Evolutionary conservation across 2,888 invertebrate genomes (phyloP).

Genomic region (Ectobius pallidus): DNA sequence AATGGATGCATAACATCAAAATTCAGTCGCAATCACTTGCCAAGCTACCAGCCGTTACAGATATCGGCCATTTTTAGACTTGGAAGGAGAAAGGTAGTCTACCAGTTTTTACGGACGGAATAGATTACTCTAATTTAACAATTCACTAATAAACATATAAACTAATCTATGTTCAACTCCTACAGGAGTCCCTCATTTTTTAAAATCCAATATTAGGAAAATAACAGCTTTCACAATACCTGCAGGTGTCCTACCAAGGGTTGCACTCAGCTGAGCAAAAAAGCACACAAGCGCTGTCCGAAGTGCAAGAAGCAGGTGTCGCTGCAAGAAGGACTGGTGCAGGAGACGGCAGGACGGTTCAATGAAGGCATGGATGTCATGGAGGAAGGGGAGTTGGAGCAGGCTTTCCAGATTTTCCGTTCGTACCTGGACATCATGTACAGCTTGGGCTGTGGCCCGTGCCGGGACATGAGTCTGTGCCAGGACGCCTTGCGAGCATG

Average conservation of each 20-base stretch:
- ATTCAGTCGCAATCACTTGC: no score
- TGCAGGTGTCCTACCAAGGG: slow-evolving; percentile 34
- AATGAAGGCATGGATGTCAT: slow-evolving; percentile 52
- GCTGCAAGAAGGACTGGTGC: slow-evolving; percentile 37
- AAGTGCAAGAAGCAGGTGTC: slow-evolving; percentile 29
- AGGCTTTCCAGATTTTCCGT: slow-evolving; percentile 65
- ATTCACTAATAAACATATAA: no score
- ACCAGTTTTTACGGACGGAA: no score
- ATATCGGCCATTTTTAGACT: no score
- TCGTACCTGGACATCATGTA: slow-evolving; percentile 48
- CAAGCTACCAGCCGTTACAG: no score
- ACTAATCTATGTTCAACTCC: no score
- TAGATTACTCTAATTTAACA: no score
- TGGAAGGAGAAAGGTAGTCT: no score
- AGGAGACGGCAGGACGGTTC: slow-evolving; percentile 45
- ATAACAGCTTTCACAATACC: no score
- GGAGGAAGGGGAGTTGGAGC: slow-evolving; percentile 60
- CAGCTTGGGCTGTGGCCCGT: slow-evolving; percentile 59
- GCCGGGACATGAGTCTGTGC: slow-evolving; percentile 70
- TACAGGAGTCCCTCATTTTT: no score
- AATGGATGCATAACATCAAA: no score
- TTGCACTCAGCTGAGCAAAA: slow-evolving; percentile 16
- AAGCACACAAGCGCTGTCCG: slow-evolving; percentile 4
- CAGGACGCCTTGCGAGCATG: slow-evolving; percentile 73
- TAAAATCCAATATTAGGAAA: no score